These are phyloP conservation scores for Stenichneumon culpator DNA, from an alignment of 2,888 invertebrate species.

Conservation along the genomic window DNA sequence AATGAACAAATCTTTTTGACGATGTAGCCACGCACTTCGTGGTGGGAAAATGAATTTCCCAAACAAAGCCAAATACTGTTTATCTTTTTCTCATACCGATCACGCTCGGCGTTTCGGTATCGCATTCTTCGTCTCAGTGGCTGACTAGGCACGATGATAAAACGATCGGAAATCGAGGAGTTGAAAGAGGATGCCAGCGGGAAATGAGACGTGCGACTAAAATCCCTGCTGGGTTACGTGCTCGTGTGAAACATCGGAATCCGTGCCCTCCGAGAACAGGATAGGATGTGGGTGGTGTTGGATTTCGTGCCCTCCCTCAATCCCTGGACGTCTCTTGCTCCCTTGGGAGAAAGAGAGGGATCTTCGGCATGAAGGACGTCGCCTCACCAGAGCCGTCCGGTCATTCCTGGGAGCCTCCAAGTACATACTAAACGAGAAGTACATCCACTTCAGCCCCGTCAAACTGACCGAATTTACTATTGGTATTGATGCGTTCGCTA, in stretches of 20 bases:
- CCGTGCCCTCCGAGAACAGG: conserved; percentile 50
- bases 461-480: conserved; percentile 6
- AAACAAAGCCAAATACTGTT: background rate
- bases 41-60: conserved; percentile 7
- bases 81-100: conserved; percentile 14
- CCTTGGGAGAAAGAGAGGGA: conserved; percentile 50
- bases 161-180: conserved; percentile 37
- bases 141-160: conserved; percentile 13
- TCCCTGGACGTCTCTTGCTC: conserved; percentile 45
- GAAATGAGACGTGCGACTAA: conserved; percentile 19
- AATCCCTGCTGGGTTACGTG: conserved; percentile 31
- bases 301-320: conserved; percentile 68
- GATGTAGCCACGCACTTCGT: background rate
- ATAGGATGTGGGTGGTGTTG: conserved; percentile 75
- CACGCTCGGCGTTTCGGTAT: conserved; percentile 20
- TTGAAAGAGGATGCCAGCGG: conserved; percentile 9
- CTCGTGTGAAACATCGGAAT: conserved; percentile 67
- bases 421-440: background rate
- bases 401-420: conserved; percentile 18
- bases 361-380: conserved; percentile 59
- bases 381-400: conserved; percentile 45
- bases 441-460: background rate
- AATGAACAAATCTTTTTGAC: no score
- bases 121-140: background rate
- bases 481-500: no score